Evolutionary conservation across 2,113 vertebrate genomes (phyloP).

Genomic region (Silurus glanis): DNA sequence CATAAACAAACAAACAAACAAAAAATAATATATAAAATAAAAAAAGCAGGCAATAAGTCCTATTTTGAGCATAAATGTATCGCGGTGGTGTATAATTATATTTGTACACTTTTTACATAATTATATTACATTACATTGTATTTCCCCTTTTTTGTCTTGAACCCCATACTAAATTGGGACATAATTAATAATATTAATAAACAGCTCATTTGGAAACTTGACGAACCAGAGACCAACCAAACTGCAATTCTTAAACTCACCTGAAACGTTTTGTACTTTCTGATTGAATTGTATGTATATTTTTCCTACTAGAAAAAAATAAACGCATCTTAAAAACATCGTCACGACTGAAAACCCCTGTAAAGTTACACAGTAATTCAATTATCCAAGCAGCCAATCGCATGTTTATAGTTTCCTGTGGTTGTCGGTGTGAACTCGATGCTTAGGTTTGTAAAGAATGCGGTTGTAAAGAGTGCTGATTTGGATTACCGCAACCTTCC

Average conservation of each 20-base stretch:
- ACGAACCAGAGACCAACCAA: no score
- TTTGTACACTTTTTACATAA: neutral
- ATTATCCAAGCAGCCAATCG: neutral
- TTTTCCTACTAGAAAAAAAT: neutral
- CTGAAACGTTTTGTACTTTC: no score
- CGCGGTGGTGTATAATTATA: neutral
- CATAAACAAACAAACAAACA: neutral
- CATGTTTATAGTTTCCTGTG: neutral
- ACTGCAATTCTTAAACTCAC: no score
- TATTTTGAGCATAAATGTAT: neutral
- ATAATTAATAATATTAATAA: no score
- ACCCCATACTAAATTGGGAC: no score
- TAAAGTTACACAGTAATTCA: neutral
- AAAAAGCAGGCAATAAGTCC: neutral
- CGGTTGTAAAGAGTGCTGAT: neutral
- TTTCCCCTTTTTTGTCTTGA: no score
- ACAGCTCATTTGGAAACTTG: no score
- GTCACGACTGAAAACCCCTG: no score
- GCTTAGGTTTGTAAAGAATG: neutral
- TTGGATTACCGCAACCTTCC: neutral
- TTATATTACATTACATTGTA: no score
- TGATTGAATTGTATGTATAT: no score
- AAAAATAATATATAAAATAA: neutral
- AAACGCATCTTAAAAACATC: no score
- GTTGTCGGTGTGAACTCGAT: neutral